These are phyloP conservation scores for Triplophysa dalaica DNA, from an alignment of 2,113 vertebrate species.

Conservation along the genomic window DNA sequence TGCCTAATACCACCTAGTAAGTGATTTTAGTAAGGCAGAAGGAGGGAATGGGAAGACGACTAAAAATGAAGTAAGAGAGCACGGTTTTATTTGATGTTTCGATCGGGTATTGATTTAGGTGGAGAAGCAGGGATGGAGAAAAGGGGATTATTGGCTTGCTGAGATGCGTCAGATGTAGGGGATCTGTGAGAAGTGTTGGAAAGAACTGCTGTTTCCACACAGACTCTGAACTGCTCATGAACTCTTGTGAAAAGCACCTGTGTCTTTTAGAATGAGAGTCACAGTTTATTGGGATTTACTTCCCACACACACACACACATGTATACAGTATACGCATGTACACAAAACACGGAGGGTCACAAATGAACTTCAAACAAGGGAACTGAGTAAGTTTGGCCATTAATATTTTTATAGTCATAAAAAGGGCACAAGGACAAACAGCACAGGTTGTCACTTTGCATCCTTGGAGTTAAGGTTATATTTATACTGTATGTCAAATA, in stretches of 20 bases:
- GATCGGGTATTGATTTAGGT: slow-evolving; percentile 97
- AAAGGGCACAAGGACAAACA: too few species aligned
- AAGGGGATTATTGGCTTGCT: slow-evolving; percentile 99
- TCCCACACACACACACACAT: slow-evolving; percentile 67
- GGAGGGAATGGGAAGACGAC: slow-evolving; percentile 34
- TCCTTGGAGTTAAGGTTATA: too few species aligned
- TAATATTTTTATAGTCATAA: too few species aligned
- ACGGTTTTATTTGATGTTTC: slow-evolving; percentile 97
- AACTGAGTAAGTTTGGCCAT: too few species aligned
- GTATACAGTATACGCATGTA: neutral
- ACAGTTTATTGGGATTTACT: slow-evolving; percentile 66
- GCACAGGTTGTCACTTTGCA: too few species aligned
- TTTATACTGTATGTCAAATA: too few species aligned
- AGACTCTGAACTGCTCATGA: slow-evolving; percentile 92
- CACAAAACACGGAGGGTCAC: neutral
- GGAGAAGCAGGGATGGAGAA: slow-evolving; percentile 94
- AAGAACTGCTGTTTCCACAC: slow-evolving; percentile 90
- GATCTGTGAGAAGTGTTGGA: slow-evolving; percentile 99
- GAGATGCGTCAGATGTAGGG: slow-evolving; percentile 98
- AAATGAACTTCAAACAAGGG: too few species aligned
- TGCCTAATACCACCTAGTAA: slow-evolving; percentile 89
- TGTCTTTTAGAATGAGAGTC: slow-evolving; percentile 86
- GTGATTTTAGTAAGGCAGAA: slow-evolving; percentile 76
- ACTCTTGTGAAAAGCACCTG: slow-evolving; percentile 88
- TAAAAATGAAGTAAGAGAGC: slow-evolving; percentile 75